Base-by-base conservation (phyloP, 1,140 invertebrate genomes). In the Plectus sambesii region DNA sequence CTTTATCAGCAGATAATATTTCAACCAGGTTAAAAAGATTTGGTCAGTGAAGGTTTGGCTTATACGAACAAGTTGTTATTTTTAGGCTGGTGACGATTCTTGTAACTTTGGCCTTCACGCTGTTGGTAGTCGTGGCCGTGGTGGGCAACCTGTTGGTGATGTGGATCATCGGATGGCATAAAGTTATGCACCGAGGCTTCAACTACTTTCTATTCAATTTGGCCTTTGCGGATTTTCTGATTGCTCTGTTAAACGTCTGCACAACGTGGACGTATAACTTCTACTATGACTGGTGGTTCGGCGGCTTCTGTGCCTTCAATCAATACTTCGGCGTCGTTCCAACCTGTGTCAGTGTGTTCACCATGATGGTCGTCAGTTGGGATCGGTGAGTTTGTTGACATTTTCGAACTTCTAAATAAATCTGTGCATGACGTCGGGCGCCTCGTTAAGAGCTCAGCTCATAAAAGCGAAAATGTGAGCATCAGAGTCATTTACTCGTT, bases 311-410 rank as follows among this genome's bases (percentile, higher is more conserved):
- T 69, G 81, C 81, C 46, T 77, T 87, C 43, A 85, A 83, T 68
- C 86, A 85, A 71, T 90, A 89, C 66, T 82, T 90, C 48, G 83
- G 84, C 1, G 82, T 83, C 56, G 80, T 85, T 42, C 85, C 85
- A 0, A 85, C 90, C 0, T 80, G 84, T 0, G 82, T 83, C 1
- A 86, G 83, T 55, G 86, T 89, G n/a, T 85, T 89, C 62, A 89
- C 86, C 0, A 78, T 90, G 30, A 83, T 83, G 82, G 87, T 88
- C 46, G 92, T 94, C 56, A 87, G 87, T 44, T 82, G 93, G 48
- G 89, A 97, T 73, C 81, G 89, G 89, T 94, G 71, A 80, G 80
- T n/a, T n/a, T n/a, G n/a, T n/a, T n/a, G n/a, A n/a, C n/a, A n/a
- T n/a, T n/a, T n/a, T n/a, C n/a, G n/a, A n/a, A n/a, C n/a, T n/a